phyloP scores from a whole-genome alignment of 2,888 invertebrate species.

The Synergus laeviventris region DNA sequence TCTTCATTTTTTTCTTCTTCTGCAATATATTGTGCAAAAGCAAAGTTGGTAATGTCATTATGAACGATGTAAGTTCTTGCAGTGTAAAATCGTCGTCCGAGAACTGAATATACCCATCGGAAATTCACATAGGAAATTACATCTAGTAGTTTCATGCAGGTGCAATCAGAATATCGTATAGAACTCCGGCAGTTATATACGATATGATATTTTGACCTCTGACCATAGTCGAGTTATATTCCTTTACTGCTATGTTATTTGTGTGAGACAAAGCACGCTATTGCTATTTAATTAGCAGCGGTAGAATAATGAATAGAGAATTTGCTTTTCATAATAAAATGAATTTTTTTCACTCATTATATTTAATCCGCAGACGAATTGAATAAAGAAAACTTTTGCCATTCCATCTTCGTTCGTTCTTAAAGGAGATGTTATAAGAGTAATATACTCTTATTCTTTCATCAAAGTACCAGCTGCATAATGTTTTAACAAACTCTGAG shows the following conservation, averaged over 20 bases:
- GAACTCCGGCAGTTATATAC: conserved; percentile 12
- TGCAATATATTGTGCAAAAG: neutral
- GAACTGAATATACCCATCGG: conserved; percentile 3
- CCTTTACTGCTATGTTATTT: neutral
- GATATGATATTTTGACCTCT: conserved; percentile 5
- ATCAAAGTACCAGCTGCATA: neutral
- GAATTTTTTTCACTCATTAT: neutral
- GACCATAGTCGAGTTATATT: neutral
- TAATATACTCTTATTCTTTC: neutral
- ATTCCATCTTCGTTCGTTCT: neutral
- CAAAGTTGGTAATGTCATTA: conserved; percentile 5
- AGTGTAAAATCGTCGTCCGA: conserved; percentile 18
- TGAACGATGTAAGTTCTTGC: conserved; percentile 20
- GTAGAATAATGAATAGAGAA: neutral
- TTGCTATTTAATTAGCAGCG: neutral
- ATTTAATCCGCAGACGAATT: neutral
- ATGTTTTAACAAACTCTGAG: neutral
- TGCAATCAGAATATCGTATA: conserved; percentile 24
- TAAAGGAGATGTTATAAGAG: neutral
- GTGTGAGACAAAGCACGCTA: neutral
- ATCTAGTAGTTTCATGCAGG: conserved; percentile 2
- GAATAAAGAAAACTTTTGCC: neutral
- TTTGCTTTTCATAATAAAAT: neutral
- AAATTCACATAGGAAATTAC: conserved; percentile 31
- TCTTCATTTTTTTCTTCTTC: neutral